phyloP scores from a whole-genome alignment of 2,797 vertebrate species.

The Rhincodon typus region DNA sequence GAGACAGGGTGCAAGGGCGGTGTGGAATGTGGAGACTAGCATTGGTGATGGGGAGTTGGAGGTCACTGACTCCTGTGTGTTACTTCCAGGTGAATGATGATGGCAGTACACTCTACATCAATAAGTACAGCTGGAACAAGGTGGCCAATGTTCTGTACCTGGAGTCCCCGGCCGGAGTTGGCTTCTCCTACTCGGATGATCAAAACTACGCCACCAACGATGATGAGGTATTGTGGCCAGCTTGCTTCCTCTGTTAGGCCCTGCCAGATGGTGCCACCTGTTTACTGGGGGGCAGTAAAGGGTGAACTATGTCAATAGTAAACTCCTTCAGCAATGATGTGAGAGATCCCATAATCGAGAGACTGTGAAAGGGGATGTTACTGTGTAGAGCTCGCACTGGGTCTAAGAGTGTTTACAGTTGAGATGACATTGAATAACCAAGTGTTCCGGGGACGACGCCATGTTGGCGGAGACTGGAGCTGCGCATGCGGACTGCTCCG shows the following conservation, averaged over 20 bases:
- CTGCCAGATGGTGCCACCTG: neutral
- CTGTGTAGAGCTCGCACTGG: too few relatives aligned
- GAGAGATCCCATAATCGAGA: too few relatives aligned
- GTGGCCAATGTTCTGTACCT: conserved; percentile 64
- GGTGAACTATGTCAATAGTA: too few relatives aligned
- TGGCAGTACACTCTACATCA: conserved; percentile 60
- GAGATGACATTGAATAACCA: too few relatives aligned
- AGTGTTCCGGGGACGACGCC: too few relatives aligned
- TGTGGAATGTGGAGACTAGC: neutral
- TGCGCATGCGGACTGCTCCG: too few relatives aligned
- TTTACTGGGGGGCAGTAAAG: neutral
- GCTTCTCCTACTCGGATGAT: conserved; percentile 64
- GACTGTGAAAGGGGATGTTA: too few relatives aligned
- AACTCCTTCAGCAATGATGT: too few relatives aligned
- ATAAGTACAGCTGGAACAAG: conserved; percentile 67
- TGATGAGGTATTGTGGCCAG: conserved; percentile 49
- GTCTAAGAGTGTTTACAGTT: too few relatives aligned
- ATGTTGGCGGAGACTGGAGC: too few relatives aligned
- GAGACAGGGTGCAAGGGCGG: too few relatives aligned
- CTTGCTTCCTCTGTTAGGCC: too few relatives aligned
- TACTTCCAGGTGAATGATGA: conserved; percentile 55
- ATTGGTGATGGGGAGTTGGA: neutral
- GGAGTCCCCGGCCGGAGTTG: conserved; percentile 67
- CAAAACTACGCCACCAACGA: conserved; percentile 57
- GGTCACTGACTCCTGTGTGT: neutral